phyloP scores from a whole-genome alignment of 2,113 vertebrate genomes.

The Entelurus aequoreus region DNA sequence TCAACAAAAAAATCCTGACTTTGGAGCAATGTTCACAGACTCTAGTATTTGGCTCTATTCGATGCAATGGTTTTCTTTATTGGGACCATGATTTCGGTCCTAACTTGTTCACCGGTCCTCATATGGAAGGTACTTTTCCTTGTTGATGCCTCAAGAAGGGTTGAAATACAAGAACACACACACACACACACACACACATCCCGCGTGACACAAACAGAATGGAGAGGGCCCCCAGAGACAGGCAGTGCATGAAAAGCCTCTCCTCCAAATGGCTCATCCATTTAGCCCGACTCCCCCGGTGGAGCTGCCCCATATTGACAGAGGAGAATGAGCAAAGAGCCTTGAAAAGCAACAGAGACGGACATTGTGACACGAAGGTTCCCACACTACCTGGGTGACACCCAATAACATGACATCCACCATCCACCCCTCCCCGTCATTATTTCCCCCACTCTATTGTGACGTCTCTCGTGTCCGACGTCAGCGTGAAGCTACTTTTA shows the following conservation, averaged over 20 bases:
- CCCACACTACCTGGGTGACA: constrained; percentile 58
- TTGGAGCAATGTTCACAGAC: too few species aligned
- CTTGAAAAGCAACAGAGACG: constrained; percentile 37
- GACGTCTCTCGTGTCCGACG: constrained; percentile 3
- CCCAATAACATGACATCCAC: constrained; percentile 16
- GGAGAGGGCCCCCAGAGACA: constrained; percentile 44
- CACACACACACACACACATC: too few species aligned
- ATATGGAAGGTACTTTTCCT: too few species aligned
- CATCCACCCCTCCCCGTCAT: background rate
- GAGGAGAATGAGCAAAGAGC: constrained; percentile 52
- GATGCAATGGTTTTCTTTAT: too few species aligned
- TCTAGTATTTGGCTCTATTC: too few species aligned
- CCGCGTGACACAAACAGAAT: constrained; percentile 57
- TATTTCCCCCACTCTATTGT: constrained; percentile 2
- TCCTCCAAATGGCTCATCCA: constrained; percentile 44
- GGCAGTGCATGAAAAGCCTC: constrained; percentile 54
- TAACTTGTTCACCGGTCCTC: too few species aligned
- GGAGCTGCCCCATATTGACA: constrained; percentile 59
- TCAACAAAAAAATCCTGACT: too few species aligned
- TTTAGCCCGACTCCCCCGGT: constrained; percentile 40
- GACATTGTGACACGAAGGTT: constrained; percentile 54
- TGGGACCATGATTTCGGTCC: too few species aligned
- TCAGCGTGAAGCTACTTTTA: background rate
- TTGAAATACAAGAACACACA: too few species aligned
- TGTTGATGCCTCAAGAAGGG: too few species aligned